phyloP scores from a whole-genome alignment of 2,888 invertebrate genomes.

The Mythimna impura region DNA sequence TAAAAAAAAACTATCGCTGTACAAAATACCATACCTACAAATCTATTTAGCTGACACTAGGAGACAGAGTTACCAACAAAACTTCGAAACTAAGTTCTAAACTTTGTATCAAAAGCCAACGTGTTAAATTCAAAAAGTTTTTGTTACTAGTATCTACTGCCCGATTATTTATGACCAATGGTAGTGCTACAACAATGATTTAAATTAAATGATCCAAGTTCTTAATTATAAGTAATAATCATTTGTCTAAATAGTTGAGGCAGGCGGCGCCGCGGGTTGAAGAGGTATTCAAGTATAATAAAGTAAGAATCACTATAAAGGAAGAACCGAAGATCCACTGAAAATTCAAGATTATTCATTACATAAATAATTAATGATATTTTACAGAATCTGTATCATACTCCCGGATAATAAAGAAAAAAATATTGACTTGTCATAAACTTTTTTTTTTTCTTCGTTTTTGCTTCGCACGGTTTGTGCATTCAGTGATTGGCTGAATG shows the following conservation, averaged over 20 bases:
- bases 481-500: no score
- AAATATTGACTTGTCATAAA: background rate
- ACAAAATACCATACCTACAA: background rate
- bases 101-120: background rate
- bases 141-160: background rate
- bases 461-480: no score
- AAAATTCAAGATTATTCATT: background rate
- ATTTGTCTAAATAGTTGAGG: constrained; percentile 54
- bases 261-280: constrained; percentile 48
- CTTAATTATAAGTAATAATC: constrained; percentile 57
- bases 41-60: background rate
- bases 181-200: constrained; percentile 30
- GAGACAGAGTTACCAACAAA: background rate
- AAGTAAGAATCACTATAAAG: constrained; percentile 23
- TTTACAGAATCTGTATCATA: no score
- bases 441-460: no score
- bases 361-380: no score
- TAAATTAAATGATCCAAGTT: constrained; percentile 45
- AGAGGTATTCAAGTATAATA: constrained; percentile 50
- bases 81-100: no score
- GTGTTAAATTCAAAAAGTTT: constrained; percentile 4
- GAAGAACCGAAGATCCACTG: constrained; percentile 7
- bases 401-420: background rate
- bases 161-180: background rate
- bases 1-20: no score